Evolutionary conservation across 2,888 invertebrate genomes (phyloP).

Genomic region (Drosophila leonis): DNA sequence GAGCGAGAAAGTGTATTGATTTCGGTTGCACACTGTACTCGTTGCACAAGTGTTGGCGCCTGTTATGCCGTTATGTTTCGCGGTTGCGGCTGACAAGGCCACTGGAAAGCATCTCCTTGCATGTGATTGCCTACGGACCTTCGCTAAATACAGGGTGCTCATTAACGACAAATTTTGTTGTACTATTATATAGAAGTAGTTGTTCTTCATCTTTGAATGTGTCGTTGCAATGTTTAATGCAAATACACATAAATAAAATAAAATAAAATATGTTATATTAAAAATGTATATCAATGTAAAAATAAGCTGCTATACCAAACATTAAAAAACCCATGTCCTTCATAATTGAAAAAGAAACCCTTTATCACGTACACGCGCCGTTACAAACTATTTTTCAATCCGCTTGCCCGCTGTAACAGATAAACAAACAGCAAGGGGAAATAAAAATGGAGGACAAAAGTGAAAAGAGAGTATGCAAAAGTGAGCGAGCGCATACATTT

Average conservation of each 20-base stretch:
- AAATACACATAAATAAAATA: not conserved
- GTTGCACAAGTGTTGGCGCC: slow-evolving; percentile 9
- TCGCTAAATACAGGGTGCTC: slow-evolving; percentile 57
- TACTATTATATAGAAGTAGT: not conserved
- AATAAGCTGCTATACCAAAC: not conserved
- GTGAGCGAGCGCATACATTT: slow-evolving; percentile 23
- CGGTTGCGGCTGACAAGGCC: slow-evolving; percentile 69
- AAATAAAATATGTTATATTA: not conserved
- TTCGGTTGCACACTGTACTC: slow-evolving; percentile 31
- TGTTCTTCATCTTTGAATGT: not conserved
- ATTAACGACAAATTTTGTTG: not conserved
- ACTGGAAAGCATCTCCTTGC: slow-evolving; percentile 70
- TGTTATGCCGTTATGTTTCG: slow-evolving; percentile 25
- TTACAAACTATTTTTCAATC: slow-evolving; percentile 51
- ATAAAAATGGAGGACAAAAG: not conserved
- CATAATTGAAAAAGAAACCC: slow-evolving; percentile 33
- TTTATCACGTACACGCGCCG: slow-evolving; percentile 68
- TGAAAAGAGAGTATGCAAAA: slow-evolving; percentile 14
- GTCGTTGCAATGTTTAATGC: not conserved
- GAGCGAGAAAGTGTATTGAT: not conserved
- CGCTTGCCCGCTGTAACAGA: slow-evolving; percentile 16
- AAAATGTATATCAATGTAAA: not conserved
- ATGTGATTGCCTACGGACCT: slow-evolving; percentile 56
- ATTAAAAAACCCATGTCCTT: slow-evolving; percentile 36
- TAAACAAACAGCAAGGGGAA: slow-evolving; percentile 30